These are phyloP conservation scores for Chelmon rostratus DNA, from an alignment of 2,797 vertebrate genomes.

Conservation along the genomic window DNA sequence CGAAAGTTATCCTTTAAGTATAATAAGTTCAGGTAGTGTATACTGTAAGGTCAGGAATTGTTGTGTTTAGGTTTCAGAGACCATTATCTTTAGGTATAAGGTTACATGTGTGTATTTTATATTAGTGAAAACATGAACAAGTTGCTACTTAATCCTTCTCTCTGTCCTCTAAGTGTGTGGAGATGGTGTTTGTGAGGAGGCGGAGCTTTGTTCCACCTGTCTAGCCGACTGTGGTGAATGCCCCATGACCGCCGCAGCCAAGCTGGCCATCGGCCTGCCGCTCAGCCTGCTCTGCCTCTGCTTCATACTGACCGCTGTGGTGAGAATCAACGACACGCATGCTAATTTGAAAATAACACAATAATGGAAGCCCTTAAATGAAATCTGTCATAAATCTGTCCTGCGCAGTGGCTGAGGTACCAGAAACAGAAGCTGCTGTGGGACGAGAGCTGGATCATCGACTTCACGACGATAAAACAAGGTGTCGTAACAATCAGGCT, in stretches of 20 bases:
- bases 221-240: conserved; percentile 89
- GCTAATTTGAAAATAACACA: neutral
- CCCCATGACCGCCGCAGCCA: conserved; percentile 78
- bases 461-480: conserved; percentile 89
- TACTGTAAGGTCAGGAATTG: neutral
- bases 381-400: neutral
- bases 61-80: neutral
- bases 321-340: conserved; percentile 52
- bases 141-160: neutral
- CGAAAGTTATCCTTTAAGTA: no score
- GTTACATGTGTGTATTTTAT: neutral
- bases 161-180: conserved; percentile 80
- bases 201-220: conserved; percentile 87
- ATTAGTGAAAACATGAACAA: neutral
- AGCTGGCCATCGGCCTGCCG: conserved; percentile 84
- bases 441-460: conserved; percentile 92
- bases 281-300: conserved; percentile 84
- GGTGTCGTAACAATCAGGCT: conserved; percentile 60
- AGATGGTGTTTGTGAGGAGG: conserved; percentile 86
- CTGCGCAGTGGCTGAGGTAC: conserved; percentile 87
- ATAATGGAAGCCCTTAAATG: accelerated
- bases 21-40: neutral
- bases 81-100: neutral
- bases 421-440: conserved; percentile 92
- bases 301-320: conserved; percentile 83